phyloP scores from a whole-genome alignment of 2,797 vertebrate species.

The Pseudochromis fuscus region DNA sequence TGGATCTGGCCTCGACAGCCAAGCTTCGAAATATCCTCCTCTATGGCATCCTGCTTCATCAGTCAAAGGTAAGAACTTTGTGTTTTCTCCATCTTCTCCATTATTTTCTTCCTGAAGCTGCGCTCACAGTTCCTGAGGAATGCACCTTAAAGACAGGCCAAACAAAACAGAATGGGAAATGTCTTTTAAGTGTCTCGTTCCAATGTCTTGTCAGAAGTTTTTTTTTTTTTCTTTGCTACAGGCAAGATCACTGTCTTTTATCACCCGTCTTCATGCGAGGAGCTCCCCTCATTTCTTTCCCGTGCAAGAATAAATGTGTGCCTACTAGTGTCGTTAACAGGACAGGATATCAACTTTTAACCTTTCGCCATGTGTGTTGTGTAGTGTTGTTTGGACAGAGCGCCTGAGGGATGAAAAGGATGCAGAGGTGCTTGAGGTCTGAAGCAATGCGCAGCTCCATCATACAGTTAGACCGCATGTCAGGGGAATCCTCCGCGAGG shows the following conservation, averaged over 20 bases:
- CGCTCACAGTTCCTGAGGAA: constrained; percentile 55
- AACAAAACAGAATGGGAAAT: constrained; percentile 61
- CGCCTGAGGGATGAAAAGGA: constrained; percentile 38
- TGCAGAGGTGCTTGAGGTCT: constrained; percentile 34
- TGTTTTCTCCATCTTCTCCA: constrained; percentile 13
- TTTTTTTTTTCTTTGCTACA: constrained; percentile 37
- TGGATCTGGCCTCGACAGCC: constrained; percentile 83
- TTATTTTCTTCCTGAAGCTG: constrained; percentile 39
- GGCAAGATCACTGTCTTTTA: constrained; percentile 64
- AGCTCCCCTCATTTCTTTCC: not conserved
- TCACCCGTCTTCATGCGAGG: constrained; percentile 19
- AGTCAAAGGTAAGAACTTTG: constrained; percentile 86
- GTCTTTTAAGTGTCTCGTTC: constrained; percentile 45
- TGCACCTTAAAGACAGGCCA: constrained; percentile 55
- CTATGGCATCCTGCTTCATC: constrained; percentile 87
- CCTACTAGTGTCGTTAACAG: constrained; percentile 13
- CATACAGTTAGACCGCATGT: constrained; percentile 5
- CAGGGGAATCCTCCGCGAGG: constrained; percentile 27
- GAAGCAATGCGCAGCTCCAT: constrained; percentile 6
- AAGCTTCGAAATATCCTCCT: constrained; percentile 89
- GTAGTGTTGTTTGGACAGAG: constrained; percentile 32
- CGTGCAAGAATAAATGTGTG: constrained; percentile 19
- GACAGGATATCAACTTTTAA: constrained; percentile 43
- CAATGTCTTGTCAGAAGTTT: constrained; percentile 42
- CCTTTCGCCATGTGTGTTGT: constrained; percentile 2